phyloP scores from a whole-genome alignment of 2,888 invertebrate genomes.

The Adelognathus sp. region DNA sequence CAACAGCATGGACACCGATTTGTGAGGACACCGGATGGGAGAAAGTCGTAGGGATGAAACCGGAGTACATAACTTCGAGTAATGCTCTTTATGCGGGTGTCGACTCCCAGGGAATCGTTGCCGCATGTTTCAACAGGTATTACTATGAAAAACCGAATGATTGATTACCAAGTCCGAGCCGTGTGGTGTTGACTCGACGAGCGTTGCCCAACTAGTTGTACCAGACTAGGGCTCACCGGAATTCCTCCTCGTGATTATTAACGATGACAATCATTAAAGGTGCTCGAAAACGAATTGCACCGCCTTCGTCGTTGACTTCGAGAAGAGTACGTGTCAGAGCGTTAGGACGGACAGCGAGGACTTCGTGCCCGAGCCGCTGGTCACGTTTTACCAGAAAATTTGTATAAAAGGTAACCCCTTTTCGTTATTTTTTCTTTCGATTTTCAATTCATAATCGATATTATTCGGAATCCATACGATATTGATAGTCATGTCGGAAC shows the following conservation, averaged over 20 bases:
- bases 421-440: no score
- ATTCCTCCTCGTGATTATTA: background rate
- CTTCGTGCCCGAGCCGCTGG: slow-evolving; percentile 82
- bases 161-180: background rate
- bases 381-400: slow-evolving; percentile 86
- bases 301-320: slow-evolving; percentile 74
- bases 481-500: no score
- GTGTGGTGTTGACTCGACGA: background rate
- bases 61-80: slow-evolving; percentile 66
- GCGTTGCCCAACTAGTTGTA: slow-evolving; percentile 2
- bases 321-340: slow-evolving; percentile 71
- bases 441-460: background rate
- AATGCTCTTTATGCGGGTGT: slow-evolving; percentile 67
- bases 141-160: background rate
- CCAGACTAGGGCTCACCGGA: background rate
- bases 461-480: no score
- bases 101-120: slow-evolving; percentile 74
- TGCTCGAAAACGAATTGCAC: slow-evolving; percentile 73
- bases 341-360: slow-evolving; percentile 72
- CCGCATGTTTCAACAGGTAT: slow-evolving; percentile 74
- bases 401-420: slow-evolving; percentile 83
- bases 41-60: slow-evolving; percentile 74
- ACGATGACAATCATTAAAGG: slow-evolving; percentile 61
- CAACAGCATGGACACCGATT: slow-evolving; percentile 62
- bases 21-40: slow-evolving; percentile 74